A percentile compares a stretch with the other conserved stretches of the same genome.
Conservation (phyloP, 2,888 invertebrate genomes). For the Hypselothyrea guttata region DNA sequence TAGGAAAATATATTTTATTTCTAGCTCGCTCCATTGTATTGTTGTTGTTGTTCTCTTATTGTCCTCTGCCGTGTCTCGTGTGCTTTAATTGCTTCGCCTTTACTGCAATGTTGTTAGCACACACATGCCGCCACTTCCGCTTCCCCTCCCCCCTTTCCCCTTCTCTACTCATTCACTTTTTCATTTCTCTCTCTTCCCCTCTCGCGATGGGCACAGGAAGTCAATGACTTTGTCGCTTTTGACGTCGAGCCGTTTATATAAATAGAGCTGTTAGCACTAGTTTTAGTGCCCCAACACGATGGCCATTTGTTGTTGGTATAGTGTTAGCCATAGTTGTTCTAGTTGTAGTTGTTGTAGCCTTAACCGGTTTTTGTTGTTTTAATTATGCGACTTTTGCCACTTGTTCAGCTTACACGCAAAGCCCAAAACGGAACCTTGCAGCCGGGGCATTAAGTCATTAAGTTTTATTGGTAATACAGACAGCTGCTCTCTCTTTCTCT, state of each 20-base stretch:
- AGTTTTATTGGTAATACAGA: conserved; percentile 65
- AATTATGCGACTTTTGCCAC: conserved; percentile 74
- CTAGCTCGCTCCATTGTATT: conserved; percentile 39
- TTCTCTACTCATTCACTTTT: background rate
- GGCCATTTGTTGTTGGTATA: conserved; percentile 33
- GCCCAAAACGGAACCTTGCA: conserved; percentile 34
- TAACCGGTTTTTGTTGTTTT: conserved; percentile 50
- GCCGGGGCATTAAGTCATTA: conserved; percentile 71
- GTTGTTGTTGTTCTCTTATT: conserved; percentile 51
- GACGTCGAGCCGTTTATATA: conserved; percentile 61
- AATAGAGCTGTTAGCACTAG: conserved; percentile 71
- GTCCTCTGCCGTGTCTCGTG: conserved; percentile 60
- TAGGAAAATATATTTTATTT: background rate
- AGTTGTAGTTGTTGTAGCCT: conserved; percentile 36
- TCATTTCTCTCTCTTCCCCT: conserved; percentile 8
- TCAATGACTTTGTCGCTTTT: conserved; percentile 65
- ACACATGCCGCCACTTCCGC: conserved; percentile 20
- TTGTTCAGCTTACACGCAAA: conserved; percentile 51
- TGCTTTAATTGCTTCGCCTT: conserved; percentile 67
- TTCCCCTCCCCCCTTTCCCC: background rate
- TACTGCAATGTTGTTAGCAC: conserved; percentile 50
- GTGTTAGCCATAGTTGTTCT: conserved; percentile 15
- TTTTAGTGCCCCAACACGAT: conserved; percentile 53
- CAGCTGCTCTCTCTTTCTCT: background rate
- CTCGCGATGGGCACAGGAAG: conserved; percentile 56